phyloP scores from a whole-genome alignment of 2,113 vertebrate genomes.

The Anser brachyrhynchus region DNA sequence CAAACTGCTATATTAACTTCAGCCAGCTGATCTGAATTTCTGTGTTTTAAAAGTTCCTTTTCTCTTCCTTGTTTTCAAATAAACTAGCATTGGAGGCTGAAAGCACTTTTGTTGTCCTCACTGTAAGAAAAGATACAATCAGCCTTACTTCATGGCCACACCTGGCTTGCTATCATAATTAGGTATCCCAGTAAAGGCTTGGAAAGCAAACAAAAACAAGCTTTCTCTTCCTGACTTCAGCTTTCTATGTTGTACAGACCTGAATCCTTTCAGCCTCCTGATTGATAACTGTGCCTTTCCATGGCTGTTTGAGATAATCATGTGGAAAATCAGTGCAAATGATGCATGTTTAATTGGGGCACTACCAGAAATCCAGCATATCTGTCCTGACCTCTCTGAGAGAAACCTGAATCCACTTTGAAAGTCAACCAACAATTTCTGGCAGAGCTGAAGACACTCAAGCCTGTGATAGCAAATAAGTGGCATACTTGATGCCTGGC shows the following conservation, averaged over 20 bases:
- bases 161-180: background rate
- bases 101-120: background rate
- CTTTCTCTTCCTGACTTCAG: background rate
- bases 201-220: background rate
- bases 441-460: background rate
- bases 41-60: background rate
- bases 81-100: background rate
- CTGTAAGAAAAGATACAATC: background rate
- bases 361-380: constrained; percentile 46
- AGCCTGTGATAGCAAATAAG: background rate
- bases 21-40: background rate
- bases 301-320: constrained; percentile 63
- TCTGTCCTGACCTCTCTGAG: constrained; percentile 27
- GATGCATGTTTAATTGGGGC: constrained; percentile 55
- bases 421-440: constrained; percentile 48
- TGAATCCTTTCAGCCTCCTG: background rate
- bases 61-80: background rate
- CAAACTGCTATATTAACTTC: background rate
- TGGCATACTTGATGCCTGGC: background rate
- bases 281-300: constrained; percentile 60
- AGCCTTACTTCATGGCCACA: background rate
- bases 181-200: background rate
- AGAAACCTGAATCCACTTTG: constrained; percentile 45
- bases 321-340: constrained; percentile 70
- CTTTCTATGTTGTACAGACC: background rate